Evolutionary conservation across 2,797 vertebrate species (phyloP), one percentile per base, ranked within the genome.

Genomic region (Geotrypetes seraphini): DNA sequence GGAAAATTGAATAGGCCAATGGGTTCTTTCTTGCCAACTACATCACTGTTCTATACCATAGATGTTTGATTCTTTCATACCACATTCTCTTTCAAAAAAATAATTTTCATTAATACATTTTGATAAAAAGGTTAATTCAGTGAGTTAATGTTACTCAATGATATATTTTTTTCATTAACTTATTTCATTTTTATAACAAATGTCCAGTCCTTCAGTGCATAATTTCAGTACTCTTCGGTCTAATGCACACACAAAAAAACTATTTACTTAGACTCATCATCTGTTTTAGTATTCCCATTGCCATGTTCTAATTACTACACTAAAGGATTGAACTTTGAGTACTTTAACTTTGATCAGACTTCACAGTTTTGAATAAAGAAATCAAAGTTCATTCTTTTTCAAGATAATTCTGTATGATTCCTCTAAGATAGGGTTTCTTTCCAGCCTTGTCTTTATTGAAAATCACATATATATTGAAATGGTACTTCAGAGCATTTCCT

Each of bases 341-440:
- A 56, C 41, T 51, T 61, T 44, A 46, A 43, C 56, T 65, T 66
- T 72, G 64, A 71, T 62, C 61, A 63, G 47, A 50, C 53, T 48
- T 61, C 58, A 56, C 61, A 50, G 43, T 50, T 51, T 64, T 66
- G 47, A 74, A 57, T 57, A 64, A 63, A 53, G 53, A 52, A 56
- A 56, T 42, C 58, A 50, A 55, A 44, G 43, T 43, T 48, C 51
- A 8, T 36, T 22, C 6, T 28, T 3, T n/a, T 13, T 5, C 7
- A 66, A 74, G 55, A 58, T 54, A 56, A 43, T 61, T 66, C 60
- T 69, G 63, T 81, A 72, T 78, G 73, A 78, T 81, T 76, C 79
- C 72, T 79, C 71, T 41, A 42, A 73, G 72, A 76, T 67, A 58
- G 67, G 19, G 4, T 20, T 32, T 37, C 35, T 36, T 29, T 54